phyloP scores from a whole-genome alignment of 2,797 vertebrate genomes.

The Anisognathus igniventris region DNA sequence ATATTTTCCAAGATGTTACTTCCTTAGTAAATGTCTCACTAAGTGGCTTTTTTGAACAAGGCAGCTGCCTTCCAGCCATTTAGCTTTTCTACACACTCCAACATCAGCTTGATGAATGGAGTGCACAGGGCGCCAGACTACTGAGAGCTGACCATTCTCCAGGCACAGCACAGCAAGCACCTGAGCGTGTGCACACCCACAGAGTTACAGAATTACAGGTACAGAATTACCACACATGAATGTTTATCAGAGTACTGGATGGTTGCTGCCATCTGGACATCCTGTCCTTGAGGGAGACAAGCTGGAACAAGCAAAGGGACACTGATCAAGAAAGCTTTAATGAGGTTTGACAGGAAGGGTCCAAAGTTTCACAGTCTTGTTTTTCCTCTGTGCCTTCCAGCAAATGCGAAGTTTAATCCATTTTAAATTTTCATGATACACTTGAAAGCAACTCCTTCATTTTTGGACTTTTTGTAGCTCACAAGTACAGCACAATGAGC shows the following conservation, averaged over 20 bases:
- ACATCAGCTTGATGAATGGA: not conserved
- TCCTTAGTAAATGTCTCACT: not conserved
- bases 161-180: not conserved
- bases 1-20: constrained; percentile 18
- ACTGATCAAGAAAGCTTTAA: not conserved
- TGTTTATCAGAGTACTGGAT: not conserved
- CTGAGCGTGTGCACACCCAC: accelerated
- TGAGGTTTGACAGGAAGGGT: not conserved
- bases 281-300: not conserved
- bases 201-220: too few species aligned
- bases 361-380: not conserved
- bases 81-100: not conserved
- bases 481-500: not conserved
- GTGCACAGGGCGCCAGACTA: not conserved
- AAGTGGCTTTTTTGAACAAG: not conserved
- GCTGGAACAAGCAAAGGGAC: not conserved
- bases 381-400: not conserved
- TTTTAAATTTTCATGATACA: not conserved
- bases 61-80: not conserved
- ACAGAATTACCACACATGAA: accelerated
- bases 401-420: not conserved
- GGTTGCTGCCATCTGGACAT: not conserved
- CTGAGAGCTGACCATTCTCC: not conserved
- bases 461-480: not conserved
- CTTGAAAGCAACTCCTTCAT: not conserved